Base-by-base conservation (phyloP, 2,888 invertebrate species). In the Micoletzkya japonica region DNA sequence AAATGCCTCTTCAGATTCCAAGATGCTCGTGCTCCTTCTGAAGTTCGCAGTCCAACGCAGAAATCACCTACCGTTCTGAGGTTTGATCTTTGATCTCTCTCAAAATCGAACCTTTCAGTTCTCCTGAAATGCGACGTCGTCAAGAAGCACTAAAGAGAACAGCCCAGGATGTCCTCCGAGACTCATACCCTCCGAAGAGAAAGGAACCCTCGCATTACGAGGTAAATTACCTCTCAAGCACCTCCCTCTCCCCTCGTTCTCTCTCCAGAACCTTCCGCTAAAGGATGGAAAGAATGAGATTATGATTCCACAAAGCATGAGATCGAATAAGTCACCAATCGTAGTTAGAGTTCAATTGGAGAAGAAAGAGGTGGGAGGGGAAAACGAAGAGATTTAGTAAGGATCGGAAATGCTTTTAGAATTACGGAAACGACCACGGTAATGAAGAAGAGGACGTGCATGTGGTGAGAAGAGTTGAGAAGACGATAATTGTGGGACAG, bases 61-160 rank as follows among this genome's bases (percentile, higher is more conserved):
- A n/a, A n/a, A n/a, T n/a, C n/a, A n/a, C n/a, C n/a, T n/a, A n/a
- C n/a, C n/a, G n/a, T n/a, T n/a, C n/a, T n/a, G n/a, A n/a, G n/a
- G n/a, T n/a, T n/a, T n/a, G n/a, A n/a, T n/a, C n/a, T n/a, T n/a
- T n/a, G n/a, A n/a, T n/a, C n/a, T n/a, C n/a, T n/a, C n/a, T n/a
- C n/a, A n/a, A n/a, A 54, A 54, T 26, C 14, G 30, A 24, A 28
- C 14, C 2, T 24, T 36, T 2, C 44, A 61, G 61, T 26, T 61
- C 61, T 17, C 61, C 63, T 24, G 63, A 63, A 34, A 63, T 63
- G 63, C 6, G 32, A 1, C 63, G 63, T 49, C 63, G 63, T n/a
- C 49, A n/a, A 2, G 50, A 50, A 17, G 20, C 63, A 0, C 34
- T 63, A 7, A 24, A 26, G 2, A 28, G 50, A 6, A 63, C 63